Evolutionary conservation across 2,888 invertebrate genomes (phyloP).

Genomic region (Sarcophaga variegata): DNA sequence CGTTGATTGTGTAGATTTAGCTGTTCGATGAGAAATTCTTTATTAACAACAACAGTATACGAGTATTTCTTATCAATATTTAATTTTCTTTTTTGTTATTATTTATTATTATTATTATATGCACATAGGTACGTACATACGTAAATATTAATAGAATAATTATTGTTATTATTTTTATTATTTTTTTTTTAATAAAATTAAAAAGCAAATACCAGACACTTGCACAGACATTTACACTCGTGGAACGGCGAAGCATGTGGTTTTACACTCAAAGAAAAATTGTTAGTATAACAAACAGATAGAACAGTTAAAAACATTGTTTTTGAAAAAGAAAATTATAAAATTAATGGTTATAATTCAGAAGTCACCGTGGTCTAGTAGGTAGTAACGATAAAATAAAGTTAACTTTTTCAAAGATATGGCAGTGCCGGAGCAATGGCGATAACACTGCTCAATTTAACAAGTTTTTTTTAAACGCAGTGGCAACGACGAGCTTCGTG

Average conservation of each 20-base stretch:
- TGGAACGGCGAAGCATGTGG: neutral
- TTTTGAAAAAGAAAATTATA: no score
- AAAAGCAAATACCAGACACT: conserved; percentile 45
- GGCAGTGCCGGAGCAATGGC: no score
- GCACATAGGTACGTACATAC: neutral
- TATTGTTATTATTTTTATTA: no score
- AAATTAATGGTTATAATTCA: no score
- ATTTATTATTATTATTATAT: neutral
- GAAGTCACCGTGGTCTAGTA: no score
- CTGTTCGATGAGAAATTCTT: neutral
- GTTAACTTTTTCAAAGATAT: no score
- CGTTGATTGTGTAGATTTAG: neutral
- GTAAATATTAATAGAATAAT: neutral
- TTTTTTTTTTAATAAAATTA: neutral
- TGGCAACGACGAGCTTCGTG: no score
- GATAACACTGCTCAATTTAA: no score
- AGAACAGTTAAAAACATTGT: no score
- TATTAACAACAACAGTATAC: neutral
- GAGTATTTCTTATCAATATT: neutral
- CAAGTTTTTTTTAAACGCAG: no score
- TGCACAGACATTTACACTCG: neutral
- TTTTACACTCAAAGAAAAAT: neutral
- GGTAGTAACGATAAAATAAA: no score
- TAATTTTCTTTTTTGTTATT: neutral
- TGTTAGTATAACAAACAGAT: neutral